Percentiles rank a stretch among this genome's conserved stretches.
phyloP scores from a whole-genome alignment of 2,797 vertebrate genomes.

The Typhlichthys subterraneus region DNA sequence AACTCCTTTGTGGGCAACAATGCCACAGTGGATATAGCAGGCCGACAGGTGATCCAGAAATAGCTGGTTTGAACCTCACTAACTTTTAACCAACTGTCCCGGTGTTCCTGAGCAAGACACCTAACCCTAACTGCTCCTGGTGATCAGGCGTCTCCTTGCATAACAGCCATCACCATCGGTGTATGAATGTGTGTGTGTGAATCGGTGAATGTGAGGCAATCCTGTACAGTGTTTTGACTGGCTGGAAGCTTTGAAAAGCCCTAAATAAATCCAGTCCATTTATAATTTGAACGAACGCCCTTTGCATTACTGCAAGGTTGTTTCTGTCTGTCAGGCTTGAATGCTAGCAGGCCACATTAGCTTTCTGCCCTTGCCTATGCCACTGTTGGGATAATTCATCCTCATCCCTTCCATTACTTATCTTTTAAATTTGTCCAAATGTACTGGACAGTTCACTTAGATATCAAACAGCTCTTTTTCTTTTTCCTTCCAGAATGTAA shows the following conservation, averaged over 20 bases:
- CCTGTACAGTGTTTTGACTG: too few relatives aligned
- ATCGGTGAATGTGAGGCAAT: too few relatives aligned
- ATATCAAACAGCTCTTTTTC: slow-evolving; percentile 92
- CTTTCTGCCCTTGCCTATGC: slow-evolving; percentile 31
- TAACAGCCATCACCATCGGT: too few relatives aligned
- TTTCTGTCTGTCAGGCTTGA: slow-evolving; percentile 46
- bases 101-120: too few relatives aligned
- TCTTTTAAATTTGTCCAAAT: slow-evolving; percentile 17
- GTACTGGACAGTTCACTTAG: slow-evolving; percentile 46
- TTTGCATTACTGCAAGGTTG: slow-evolving; percentile 45
- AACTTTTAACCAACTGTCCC: too few relatives aligned
- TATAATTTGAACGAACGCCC: slow-evolving; percentile 33
- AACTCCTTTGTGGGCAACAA: too few relatives aligned
- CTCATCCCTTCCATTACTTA: slow-evolving; percentile 21
- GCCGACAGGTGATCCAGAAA: not conserved
- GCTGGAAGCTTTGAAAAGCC: too few relatives aligned
- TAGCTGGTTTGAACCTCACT: too few relatives aligned
- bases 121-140: too few relatives aligned
- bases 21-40: not conserved
- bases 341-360: slow-evolving; percentile 44
- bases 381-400: slow-evolving; percentile 21
- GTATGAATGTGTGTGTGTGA: too few relatives aligned
- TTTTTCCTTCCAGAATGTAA: slow-evolving; percentile 98
- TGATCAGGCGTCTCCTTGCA: too few relatives aligned
- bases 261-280: too few relatives aligned